Base-by-base conservation (phyloP, 2,113 vertebrate genomes). In the Antechinus stuartii region DNA sequence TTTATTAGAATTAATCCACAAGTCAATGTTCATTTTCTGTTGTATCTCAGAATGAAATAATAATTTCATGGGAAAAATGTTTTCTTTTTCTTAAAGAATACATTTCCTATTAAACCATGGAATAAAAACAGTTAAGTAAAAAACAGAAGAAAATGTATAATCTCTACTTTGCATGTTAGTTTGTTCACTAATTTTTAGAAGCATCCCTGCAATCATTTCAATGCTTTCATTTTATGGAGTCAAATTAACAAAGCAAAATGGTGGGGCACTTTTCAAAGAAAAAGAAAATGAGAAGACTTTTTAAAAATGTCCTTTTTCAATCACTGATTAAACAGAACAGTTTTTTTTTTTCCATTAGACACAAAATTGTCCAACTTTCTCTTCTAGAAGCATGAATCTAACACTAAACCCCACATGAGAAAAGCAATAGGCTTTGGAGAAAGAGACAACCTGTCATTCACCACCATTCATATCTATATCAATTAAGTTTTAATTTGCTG, bases 401-500 rank as follows among this genome's bases (percentile, higher is more conserved):
- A 91, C 95, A 95, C 55, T 94, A 97, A 91, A 89, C 96, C 95
- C 97, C 92, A 96, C 95, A 95, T 93, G 23, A 96, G 92, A 93
- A 97, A 98, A 97, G 35, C 68, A 97, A 97, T 98, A 97, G 95
- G 26, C 52, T 68, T 94, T 97, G 97, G 93, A 89, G 92, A 98
- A 50, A 97, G 90, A 97, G 90, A 94, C 56, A 96, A 96, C 92
- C 95, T 98, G 95, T 97, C 97, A 98, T 96, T 98, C 92, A 97
- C 27, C 91, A 93, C 89, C 94, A 47, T 96, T 76, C 16, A 68
- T 96, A 98, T 95, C 92, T 97, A 93, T 57, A 97, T 96, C 98
- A 97, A 97, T 98, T 96, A 98, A 96, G 42, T 98, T 98, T 98
- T 98, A 97, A 98, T 98, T 98, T 98, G 91, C 35, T 97, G 96